Base-by-base conservation (phyloP, 1,140 invertebrate genomes). In the Theocolax elegans region DNA sequence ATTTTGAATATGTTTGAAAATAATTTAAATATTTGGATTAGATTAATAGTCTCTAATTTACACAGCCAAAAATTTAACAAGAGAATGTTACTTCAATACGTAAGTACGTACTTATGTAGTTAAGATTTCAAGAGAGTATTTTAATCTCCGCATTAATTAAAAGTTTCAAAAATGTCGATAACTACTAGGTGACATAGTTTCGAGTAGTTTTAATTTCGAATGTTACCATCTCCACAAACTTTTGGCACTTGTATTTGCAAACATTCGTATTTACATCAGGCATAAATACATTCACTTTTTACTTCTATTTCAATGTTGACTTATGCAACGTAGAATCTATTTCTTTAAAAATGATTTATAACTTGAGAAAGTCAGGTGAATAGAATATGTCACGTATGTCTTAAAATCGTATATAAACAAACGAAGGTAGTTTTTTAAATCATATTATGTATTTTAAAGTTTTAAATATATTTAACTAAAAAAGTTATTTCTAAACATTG, bases 121-220 rank as follows among this genome's bases (percentile, higher is more conserved):
- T n/a, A n/a, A n/a, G n/a, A n/a, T n/a, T n/a, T n/a, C n/a, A n/a
- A n/a, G 12, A 29, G 21, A 46, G 13, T 27, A 19, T 48, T 59
- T 51, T 21, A 21, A 64, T 64, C 13, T 13, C 2, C 9, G 19
- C 27, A 31, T 12, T 58, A 67, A 67, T 67, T 58, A 67, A 58
- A 58, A 67, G 64, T 67, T 67, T 67, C 12, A 19, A 48, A 48
- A 56, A 56, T 31, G 19, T 25, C 53, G 40, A 13, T 54, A 42
- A 19, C 19, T 6, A 35, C 17, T 42, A 59, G n/a, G 64, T 66
- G 63, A 66, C n/a, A 56, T 66, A 66, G 53, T 67, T 67, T 29
- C 25, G 25, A 48, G 27, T 25, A 48, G 38, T 48, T 67, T 27
- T 56, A 19, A 53, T 23, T 53, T 15, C 25, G 15, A 17, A 21